phyloP scores from a whole-genome alignment of 2,113 vertebrate species.

The Alectura lathami region DNA sequence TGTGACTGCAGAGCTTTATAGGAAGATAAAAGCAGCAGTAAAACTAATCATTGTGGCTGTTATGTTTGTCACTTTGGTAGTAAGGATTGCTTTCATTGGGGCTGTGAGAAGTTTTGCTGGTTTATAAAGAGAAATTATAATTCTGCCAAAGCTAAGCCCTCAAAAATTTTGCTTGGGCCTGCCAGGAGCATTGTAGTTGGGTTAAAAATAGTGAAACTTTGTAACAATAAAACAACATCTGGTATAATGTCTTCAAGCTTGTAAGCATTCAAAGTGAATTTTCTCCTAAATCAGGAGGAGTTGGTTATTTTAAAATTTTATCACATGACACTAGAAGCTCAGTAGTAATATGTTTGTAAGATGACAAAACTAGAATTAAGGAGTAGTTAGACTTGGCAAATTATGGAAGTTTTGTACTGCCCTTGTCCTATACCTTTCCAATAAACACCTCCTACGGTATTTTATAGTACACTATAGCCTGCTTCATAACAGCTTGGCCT shows the following conservation, averaged over 20 bases:
- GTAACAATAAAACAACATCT: not conserved
- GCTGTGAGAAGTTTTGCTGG: not conserved
- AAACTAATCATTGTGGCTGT: not conserved
- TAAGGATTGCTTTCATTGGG: accelerated
- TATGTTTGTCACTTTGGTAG: not conserved
- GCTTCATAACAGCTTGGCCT: not conserved
- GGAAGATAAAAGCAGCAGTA: not conserved
- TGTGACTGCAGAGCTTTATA: not conserved
- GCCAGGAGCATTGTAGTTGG: not conserved
- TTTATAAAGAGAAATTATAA: not conserved
- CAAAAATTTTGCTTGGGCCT: not conserved
- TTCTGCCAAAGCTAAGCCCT: not conserved
- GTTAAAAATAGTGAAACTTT: not conserved
- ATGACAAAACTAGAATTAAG: not conserved
- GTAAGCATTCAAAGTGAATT: not conserved
- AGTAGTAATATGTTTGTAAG: not conserved
- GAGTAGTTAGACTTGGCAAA: not conserved
- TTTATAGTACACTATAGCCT: not conserved
- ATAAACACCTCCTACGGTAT: not conserved
- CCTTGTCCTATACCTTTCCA: not conserved
- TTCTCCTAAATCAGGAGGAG: not conserved
- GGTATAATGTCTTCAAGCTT: not conserved
- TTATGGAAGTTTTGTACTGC: not conserved
- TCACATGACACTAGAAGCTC: not conserved
- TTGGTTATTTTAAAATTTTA: not conserved